Evolutionary conservation across 2,113 vertebrate species (phyloP).

Genomic region (Mystacornis crossleyi): DNA sequence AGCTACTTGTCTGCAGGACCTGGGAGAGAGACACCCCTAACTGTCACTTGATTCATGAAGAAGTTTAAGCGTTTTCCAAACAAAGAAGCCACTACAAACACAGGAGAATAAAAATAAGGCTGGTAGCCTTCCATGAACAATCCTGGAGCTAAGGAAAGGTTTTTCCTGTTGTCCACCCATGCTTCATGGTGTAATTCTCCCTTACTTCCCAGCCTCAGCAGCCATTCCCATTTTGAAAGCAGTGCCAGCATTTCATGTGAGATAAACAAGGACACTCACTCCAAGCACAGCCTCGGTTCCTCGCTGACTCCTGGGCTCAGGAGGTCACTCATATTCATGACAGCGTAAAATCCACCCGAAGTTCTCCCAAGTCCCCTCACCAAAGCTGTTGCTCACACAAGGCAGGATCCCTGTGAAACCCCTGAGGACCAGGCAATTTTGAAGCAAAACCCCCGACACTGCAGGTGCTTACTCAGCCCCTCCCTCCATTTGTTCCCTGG

Average conservation of each 20-base stretch:
- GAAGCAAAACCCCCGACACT: background rate
- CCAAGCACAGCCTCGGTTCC: background rate
- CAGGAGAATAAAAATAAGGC: background rate
- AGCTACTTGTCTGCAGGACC: background rate
- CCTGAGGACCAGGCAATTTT: background rate
- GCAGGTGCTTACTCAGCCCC: background rate
- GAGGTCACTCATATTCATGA: background rate
- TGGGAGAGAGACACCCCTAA: conserved; percentile 2
- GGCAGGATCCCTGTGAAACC: background rate
- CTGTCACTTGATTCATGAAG: background rate
- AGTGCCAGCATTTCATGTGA: background rate
- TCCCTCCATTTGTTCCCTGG: background rate
- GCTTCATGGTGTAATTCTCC: background rate
- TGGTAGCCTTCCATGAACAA: background rate
- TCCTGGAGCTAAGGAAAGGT: background rate
- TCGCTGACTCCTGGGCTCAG: background rate
- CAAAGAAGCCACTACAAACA: background rate
- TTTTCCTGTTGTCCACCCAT: background rate
- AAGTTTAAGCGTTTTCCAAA: background rate
- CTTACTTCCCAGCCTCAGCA: background rate
- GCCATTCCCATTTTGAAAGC: background rate
- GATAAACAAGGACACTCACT: background rate
- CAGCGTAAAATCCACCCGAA: background rate
- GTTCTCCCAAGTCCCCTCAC: background rate
- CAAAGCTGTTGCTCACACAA: background rate